Base-by-base conservation (phyloP, 2,113 vertebrate species). In the Tenrec ecaudatus region DNA sequence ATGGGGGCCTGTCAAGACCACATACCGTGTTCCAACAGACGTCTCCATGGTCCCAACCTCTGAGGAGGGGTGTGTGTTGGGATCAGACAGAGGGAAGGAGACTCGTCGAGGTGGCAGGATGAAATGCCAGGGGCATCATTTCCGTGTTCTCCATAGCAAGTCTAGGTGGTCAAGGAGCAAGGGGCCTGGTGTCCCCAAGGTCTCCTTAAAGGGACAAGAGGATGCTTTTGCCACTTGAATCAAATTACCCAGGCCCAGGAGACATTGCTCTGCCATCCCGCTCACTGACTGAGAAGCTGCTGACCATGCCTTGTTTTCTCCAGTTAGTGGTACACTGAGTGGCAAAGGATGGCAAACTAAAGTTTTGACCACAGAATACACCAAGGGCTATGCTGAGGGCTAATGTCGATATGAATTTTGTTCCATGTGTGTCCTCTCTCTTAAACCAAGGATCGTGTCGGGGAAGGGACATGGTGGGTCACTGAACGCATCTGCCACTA, bases 401-500 rank as follows among this genome's bases (percentile, higher is more conserved):
- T 71, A 62, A 58, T 58, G 57, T 11, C 43, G 17, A 33, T 36
- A 36, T 36, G 88, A 81, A 79, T 38, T 77, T 90, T 38, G 71
- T 64, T 80, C 33, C 23, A 22, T 86, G 94, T 93, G 82, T 81
- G 10, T 81, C 78, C 60, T 89, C 90, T 53, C 47, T 53, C 81
- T 23, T 89, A 87, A 81, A 68, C 29, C 76, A 90, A 78, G 58
- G 27, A 33, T 17, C 29, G 86, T 86, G 85, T 77, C 87, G 25
- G 64, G 57, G 3, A 60, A 78, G 62, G 68, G 79, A 73, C 40
- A 73, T 29, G n/a, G 9, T 6, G 43, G 60, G 15, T 73, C 31
- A 23, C 38, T 11, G 58, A 94, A 76, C 73, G 68, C 58, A 20
- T 90, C 40, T n/a, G 27, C 90, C 69, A 1, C 19, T 9, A 33